phyloP scores from a whole-genome alignment of 2,888 invertebrate genomes.

The Allophyes oxyacanthae region DNA sequence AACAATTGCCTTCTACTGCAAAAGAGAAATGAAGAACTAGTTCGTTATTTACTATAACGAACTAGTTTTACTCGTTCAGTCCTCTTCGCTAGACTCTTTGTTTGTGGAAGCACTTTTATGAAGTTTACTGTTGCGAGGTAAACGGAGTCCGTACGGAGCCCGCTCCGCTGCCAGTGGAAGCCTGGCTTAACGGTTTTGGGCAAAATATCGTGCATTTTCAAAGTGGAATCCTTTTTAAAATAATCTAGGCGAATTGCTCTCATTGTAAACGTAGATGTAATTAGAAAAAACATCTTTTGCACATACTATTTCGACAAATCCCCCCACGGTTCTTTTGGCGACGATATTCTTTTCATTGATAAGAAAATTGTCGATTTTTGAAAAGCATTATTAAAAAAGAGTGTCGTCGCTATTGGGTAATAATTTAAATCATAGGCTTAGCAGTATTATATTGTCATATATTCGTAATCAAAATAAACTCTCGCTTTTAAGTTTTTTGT shows the following conservation, averaged over 20 bases:
- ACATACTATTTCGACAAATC: constrained; percentile 19
- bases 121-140: too few relatives aligned
- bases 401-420: constrained; percentile 37
- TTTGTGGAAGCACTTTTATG: too few relatives aligned
- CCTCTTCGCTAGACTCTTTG: neutral
- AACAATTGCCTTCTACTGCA: too few relatives aligned
- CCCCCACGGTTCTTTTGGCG: constrained; percentile 9
- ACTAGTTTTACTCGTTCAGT: too few relatives aligned
- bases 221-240: constrained; percentile 27
- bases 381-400: constrained; percentile 21
- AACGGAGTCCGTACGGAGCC: too few relatives aligned
- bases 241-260: constrained; percentile 56
- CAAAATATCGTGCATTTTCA: constrained; percentile 40
- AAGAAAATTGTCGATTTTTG: constrained; percentile 21
- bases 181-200: neutral
- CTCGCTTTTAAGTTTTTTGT: constrained; percentile 65
- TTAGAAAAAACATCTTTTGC: constrained; percentile 37
- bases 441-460: constrained; percentile 82
- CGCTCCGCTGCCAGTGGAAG: too few relatives aligned
- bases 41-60: too few relatives aligned
- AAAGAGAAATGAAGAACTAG: too few relatives aligned
- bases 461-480: constrained; percentile 63
- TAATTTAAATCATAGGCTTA: constrained; percentile 74
- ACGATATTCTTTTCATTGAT: constrained; percentile 34
- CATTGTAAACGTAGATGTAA: constrained; percentile 50